A percentile compares a stretch with the other conserved stretches of the same genome.
Conservation (phyloP, 2,888 invertebrate species). For the Lacanobia oleracea region DNA sequence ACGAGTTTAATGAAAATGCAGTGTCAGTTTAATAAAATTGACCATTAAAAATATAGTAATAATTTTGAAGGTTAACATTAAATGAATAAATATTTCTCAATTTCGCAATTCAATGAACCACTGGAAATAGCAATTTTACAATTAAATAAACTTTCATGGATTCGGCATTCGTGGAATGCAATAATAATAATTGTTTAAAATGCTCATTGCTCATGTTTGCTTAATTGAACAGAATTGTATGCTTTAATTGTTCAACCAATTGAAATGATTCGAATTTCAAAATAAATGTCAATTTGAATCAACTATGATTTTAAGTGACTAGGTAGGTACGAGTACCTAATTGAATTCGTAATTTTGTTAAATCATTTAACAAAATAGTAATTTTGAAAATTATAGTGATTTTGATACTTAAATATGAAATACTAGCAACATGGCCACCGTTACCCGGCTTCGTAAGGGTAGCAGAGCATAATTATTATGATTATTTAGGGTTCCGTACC, state of each 20-base stretch:
- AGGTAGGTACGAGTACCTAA: too few relatives aligned
- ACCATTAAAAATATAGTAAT: too few relatives aligned
- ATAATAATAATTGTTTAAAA: background rate
- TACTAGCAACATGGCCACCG: too few relatives aligned
- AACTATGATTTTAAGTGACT: background rate
- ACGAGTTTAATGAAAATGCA: too few relatives aligned
- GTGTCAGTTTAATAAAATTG: too few relatives aligned
- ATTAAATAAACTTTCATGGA: background rate
- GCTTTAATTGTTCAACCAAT: conserved; percentile 9
- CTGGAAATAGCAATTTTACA: background rate
- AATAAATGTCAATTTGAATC: background rate
- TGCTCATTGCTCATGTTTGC: background rate
- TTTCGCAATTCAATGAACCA: background rate
- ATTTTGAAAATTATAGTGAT: background rate
- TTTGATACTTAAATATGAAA: background rate
- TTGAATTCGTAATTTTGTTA: background rate
- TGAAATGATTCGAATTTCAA: background rate
- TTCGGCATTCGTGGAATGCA: background rate
- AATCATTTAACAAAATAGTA: too few relatives aligned
- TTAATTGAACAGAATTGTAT: background rate
- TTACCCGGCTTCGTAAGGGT: too few relatives aligned
- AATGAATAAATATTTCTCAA: too few relatives aligned
- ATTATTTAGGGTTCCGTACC: too few relatives aligned
- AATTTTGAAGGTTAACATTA: too few relatives aligned
- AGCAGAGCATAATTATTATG: too few relatives aligned